Base-by-base conservation (phyloP, 2,888 invertebrate species). In the Daptonema setosum region DNA sequence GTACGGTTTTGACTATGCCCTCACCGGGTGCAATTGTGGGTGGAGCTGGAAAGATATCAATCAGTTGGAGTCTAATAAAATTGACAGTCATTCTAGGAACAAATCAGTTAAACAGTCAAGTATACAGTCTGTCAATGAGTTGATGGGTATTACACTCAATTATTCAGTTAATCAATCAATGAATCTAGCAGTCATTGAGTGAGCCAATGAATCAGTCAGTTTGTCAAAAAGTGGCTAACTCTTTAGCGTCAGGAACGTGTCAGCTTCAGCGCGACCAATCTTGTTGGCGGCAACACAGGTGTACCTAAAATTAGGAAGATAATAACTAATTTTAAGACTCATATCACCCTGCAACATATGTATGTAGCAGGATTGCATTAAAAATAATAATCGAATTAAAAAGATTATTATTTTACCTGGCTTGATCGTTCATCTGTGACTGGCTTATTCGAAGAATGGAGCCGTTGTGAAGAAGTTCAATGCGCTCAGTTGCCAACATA, bases 231-330 rank as follows among this genome's bases (percentile, higher is more conserved):
- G 45, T 2, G n/a, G 30, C 60, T 54, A 43, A 67, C 67, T 65
- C 17, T 61, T 62, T 24, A 68, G 62, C 50, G 64, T 60, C n/a
- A 68, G 45, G 60, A 67, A 68, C 3, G 63, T 64, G 60, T 68
- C 67, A 22, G 64, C 61, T 55, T 69, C 68, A 3, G 65, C 63
- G 20, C 64, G 63, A 5, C 75, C 75, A 0, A 54, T 28, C 28
- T 67, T 58, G 62, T 75, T 75, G 22, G 63, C 63, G 0, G 73
- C 75, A 45, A 68, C 57, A 62, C 75, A 75, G 17, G 70, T 67
- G 61, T 73, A 74, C 25, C n/a, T n/a, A n/a, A n/a, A n/a, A n/a
- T n/a, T n/a, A n/a, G 68, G 63, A 14, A n/a, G n/a, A n/a, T n/a
- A n/a, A n/a, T n/a, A n/a, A n/a, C n/a, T n/a, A n/a, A n/a, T n/a